Conservation (phyloP, 2,888 invertebrate species). For the Yponomeuta malinellus region DNA sequence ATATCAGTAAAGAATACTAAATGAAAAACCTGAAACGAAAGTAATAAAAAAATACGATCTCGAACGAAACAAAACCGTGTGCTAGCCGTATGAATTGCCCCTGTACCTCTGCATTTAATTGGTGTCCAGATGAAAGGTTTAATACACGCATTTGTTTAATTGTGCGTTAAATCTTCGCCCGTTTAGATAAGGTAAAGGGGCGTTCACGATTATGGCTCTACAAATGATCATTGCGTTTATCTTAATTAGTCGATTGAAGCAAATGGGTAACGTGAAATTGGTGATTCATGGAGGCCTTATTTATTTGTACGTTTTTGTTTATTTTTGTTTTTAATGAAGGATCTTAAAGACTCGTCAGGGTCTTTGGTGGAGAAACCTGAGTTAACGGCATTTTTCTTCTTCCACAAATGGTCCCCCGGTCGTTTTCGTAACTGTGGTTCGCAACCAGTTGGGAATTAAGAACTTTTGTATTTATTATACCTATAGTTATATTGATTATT, state of each 20-base stretch:
- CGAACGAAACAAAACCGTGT: neutral
- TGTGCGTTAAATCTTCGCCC: constrained; percentile 8
- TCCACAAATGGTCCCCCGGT: too few relatives aligned
- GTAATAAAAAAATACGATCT: too few relatives aligned
- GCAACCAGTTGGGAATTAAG: too few relatives aligned
- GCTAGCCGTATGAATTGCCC: neutral
- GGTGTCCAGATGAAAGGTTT: neutral
- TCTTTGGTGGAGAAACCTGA: too few relatives aligned
- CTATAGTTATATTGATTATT: too few relatives aligned
- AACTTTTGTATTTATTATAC: too few relatives aligned
- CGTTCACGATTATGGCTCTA: neutral
- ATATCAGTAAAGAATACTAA: too few relatives aligned
- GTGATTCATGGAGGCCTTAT: neutral
- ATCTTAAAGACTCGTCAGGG: too few relatives aligned
- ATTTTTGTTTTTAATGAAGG: neutral
- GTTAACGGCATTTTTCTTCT: too few relatives aligned
- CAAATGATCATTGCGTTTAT: neutral
- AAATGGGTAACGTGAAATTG: neutral
- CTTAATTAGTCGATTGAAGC: neutral
- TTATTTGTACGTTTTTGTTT: neutral
- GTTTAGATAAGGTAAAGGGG: constrained; percentile 7
- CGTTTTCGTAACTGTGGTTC: too few relatives aligned
- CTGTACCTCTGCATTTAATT: neutral
- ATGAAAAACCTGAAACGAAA: too few relatives aligned
- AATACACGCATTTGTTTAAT: constrained; percentile 7